Base-by-base conservation (phyloP, 2,888 invertebrate species). In the Caenorhabditis plicata region DNA sequence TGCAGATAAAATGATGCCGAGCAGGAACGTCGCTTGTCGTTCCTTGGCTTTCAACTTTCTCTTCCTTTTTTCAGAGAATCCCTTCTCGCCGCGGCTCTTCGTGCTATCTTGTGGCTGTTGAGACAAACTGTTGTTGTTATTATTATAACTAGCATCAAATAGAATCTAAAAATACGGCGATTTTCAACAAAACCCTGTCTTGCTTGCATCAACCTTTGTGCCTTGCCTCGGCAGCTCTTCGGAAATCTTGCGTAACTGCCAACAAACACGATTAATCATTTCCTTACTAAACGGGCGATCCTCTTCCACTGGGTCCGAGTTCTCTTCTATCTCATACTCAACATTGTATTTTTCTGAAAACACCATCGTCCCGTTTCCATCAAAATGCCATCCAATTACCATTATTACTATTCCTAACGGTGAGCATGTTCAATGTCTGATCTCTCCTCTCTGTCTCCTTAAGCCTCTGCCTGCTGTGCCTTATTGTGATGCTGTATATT, bases 1-100 rank as follows among this genome's bases (percentile, higher is more conserved):
- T 74, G 94, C 92, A 63, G 93, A 94, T 91, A 98, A 93, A 71
- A 98, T 95, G 60, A 98, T 87, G 32, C 96, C 96, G 68, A 98
- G 85, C 68, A 98, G 94, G 22, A 98, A 85, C 0, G 95, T 96
- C 2, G 98, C 96, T 39, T 96, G 86, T 78, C 96, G 90, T 83
- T 98, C 96, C 82, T 67, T 70, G 0, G 64, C 63, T 46, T 70
- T 69, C 47, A 72, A 49, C 38, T 72, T 72, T 35, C 68, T 32
- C 25, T 55, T 39, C 17, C 69, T 38, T 41, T 68, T 68, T 38
- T 68, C 68, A 32, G 56, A 60, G 9, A 56, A 52, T 15, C 50
- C 50, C 29, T 62, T 62, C 25, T 62, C 55, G 11, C 56, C 62
- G 23, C 48, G 23, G 26, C 56, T 66, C 29, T 31, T 43, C 9